Evolutionary conservation across 2,797 vertebrate genomes (phyloP), one percentile per base, ranked within the genome.

Genomic region (Chaenodraco wilsoni): DNA sequence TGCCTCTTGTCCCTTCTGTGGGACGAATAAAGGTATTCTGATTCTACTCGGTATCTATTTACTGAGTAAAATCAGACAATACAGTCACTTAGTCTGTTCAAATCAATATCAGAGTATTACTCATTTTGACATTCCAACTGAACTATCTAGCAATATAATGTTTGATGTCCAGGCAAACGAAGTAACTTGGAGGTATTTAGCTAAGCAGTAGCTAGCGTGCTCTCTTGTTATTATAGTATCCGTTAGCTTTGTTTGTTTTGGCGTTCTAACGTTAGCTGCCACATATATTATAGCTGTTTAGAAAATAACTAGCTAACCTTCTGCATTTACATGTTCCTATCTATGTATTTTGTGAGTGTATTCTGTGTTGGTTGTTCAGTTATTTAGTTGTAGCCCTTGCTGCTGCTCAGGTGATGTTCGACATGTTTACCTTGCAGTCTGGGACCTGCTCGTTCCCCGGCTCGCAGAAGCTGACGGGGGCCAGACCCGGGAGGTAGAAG

Each of bases 401-500:
- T 43, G 41, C 16, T 11, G 1, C 9, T 2, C 45, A 55, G 61
- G 27, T 31, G 21, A 19, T 9, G 17, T 21, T 31, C 44, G 51
- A 10, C 59, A 33, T 37, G 60, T 49, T 86, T 89, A 94, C 92
- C 92, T 90, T 92, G 70, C 93, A 94, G 75, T 91, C 91, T 9
- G 90, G 92, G 5, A 91, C 77, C 41, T 79, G 60, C 41, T 84
- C 45, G 1, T 78, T 68, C 3, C 76, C 82, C 5, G 85, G 73
- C 45, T 95, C 94, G 57, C 97, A 98, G 84, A 98, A 98, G 91
- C 94, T 97, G 83, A 97, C 97, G 4, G 97, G 96, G 1, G 96
- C 96, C 84, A 97, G 91, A 76, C 96, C 96, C 3, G 97, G 96
- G 67, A 98, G 93, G 89, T 97, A 97, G 88, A 98, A 97, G 72